Conservation (phyloP, 2,888 invertebrate species). For the Beris chalybata region DNA sequence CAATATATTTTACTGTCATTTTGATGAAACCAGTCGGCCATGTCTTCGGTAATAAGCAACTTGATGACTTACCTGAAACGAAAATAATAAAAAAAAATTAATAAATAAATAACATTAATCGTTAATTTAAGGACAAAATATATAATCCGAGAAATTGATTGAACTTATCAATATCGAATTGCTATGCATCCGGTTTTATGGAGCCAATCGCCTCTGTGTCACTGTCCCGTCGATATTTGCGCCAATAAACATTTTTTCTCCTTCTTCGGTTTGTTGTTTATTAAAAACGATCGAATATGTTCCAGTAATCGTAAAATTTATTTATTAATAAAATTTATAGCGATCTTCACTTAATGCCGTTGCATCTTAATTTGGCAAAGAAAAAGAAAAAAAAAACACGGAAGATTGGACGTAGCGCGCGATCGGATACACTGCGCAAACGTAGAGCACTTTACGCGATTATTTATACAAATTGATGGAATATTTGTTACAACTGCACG, state of each 20-base stretch:
- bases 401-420: too few relatives aligned
- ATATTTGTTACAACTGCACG: too few relatives aligned
- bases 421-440: too few relatives aligned
- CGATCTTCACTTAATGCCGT: slow-evolving; percentile 32
- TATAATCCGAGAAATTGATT: slow-evolving; percentile 30
- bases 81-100: neutral
- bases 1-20: too few relatives aligned
- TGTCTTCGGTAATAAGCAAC: neutral
- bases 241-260: too few relatives aligned
- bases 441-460: too few relatives aligned
- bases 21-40: too few relatives aligned
- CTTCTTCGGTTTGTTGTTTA: slow-evolving; percentile 1
- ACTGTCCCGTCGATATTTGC: slow-evolving; percentile 18
- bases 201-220: slow-evolving; percentile 5
- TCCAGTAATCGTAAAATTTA: slow-evolving; percentile 28
- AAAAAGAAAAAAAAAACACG: neutral
- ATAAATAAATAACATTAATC: slow-evolving; percentile 8
- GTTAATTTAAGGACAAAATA: slow-evolving; percentile 14
- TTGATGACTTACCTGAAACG: slow-evolving; percentile 22
- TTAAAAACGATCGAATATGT: neutral
- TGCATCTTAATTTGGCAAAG: slow-evolving; percentile 36
- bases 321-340: slow-evolving; percentile 35
- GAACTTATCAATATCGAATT: slow-evolving; percentile 35
- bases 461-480: too few relatives aligned
- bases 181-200: slow-evolving; percentile 31